These are phyloP conservation scores for Sprattus sprattus DNA, from an alignment of 2,113 vertebrate species.

Conservation along the genomic window DNA sequence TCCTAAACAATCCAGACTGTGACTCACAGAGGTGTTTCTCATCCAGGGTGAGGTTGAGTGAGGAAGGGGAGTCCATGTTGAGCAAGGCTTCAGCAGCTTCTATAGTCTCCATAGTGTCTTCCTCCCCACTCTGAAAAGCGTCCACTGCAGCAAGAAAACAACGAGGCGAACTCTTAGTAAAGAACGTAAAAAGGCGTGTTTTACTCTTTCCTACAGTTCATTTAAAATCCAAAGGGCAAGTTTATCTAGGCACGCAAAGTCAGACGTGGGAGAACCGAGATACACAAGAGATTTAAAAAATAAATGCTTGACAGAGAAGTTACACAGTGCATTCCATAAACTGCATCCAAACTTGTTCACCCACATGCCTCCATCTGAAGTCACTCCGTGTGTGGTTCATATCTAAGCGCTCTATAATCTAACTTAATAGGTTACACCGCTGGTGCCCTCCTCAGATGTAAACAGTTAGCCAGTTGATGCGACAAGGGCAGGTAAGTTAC, in stretches of 20 bases:
- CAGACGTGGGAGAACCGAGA: too few species aligned
- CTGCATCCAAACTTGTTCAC: neutral
- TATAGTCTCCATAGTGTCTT: slow-evolving; percentile 87
- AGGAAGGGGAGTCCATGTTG: slow-evolving; percentile 84
- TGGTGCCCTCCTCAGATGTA: neutral
- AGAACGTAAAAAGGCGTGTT: too few species aligned
- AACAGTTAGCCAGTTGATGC: slow-evolving; percentile 16
- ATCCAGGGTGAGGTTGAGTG: slow-evolving; percentile 62
- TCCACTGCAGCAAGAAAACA: slow-evolving; percentile 73
- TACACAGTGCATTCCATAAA: neutral
- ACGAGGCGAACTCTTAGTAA: neutral
- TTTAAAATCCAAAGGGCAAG: too few species aligned
- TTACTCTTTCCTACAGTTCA: too few species aligned
- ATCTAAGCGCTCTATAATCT: neutral
- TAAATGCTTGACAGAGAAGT: neutral
- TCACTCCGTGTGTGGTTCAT: neutral
- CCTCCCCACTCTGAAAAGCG: slow-evolving; percentile 85
- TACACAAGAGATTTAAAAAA: too few species aligned
- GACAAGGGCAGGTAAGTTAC: neutral
- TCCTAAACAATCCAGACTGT: neutral
- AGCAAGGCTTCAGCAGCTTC: slow-evolving; percentile 90
- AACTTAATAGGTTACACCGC: neutral
- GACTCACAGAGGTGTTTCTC: slow-evolving; percentile 85
- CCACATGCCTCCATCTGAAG: neutral
- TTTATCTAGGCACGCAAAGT: too few species aligned